These are phyloP conservation scores for Halesus radiatus DNA, from an alignment of 1,140 invertebrate species.

Conservation along the genomic window DNA sequence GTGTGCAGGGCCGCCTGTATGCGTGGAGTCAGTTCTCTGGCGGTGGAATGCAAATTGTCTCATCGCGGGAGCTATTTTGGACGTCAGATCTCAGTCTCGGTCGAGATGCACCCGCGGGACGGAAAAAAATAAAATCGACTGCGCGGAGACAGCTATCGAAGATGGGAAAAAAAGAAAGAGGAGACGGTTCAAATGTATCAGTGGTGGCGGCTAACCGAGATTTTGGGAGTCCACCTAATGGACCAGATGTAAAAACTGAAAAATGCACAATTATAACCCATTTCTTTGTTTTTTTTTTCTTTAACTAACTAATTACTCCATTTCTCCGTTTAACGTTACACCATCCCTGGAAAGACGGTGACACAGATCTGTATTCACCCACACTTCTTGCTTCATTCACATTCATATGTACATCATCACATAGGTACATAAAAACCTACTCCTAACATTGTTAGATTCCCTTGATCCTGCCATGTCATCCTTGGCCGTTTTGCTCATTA, in stretches of 20 bases:
- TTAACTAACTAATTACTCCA: too few species aligned
- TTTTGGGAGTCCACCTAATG: background rate
- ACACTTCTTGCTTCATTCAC: too few species aligned
- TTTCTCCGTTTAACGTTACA: too few species aligned
- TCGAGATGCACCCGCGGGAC: slow-evolving; percentile 50
- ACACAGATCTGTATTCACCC: too few species aligned
- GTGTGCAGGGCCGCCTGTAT: slow-evolving; percentile 15
- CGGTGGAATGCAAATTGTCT: slow-evolving; percentile 57
- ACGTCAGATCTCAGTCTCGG: slow-evolving; percentile 53
- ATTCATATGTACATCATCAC: too few species aligned
- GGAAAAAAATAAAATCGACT: slow-evolving; percentile 46
- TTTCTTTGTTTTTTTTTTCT: too few species aligned
- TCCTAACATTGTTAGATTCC: too few species aligned
- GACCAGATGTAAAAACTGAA: background rate
- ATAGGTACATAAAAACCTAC: too few species aligned
- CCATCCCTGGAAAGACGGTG: too few species aligned
- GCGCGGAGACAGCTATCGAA: slow-evolving; percentile 43
- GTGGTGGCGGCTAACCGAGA: slow-evolving; percentile 11
- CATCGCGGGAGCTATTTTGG: slow-evolving; percentile 56
- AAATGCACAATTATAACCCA: too few species aligned
- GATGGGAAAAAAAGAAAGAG: slow-evolving; percentile 39
- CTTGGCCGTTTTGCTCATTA: too few species aligned
- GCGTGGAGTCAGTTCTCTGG: slow-evolving; percentile 40
- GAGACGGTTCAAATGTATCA: slow-evolving; percentile 31
- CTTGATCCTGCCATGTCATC: too few species aligned